Evolutionary conservation across 2,888 invertebrate genomes (phyloP), one percentile per base, ranked within the genome.

Genomic region (Trissolcus brochymenae): DNA sequence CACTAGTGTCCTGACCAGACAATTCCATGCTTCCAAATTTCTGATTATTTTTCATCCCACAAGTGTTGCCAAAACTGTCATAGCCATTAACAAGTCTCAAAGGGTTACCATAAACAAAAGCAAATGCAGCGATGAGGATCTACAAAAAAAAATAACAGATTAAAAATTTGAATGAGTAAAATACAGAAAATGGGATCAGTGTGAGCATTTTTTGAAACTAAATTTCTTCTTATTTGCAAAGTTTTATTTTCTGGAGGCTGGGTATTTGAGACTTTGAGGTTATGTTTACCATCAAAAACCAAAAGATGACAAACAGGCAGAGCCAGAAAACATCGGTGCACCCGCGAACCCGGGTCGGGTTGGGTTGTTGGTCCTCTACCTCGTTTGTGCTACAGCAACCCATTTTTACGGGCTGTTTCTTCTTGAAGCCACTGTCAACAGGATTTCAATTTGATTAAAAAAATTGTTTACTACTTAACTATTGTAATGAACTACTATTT

Each of bases 1-100:
- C 93, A 25, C 92, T 91, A 49, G 95, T 96, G 86, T 95, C 94
- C 83, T 94, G 91, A 11, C 97, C 98, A 19, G 97, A 95, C 56
- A 95, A 88, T 3, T 94, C 93, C 84, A 94, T 92, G 80, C 93
- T 92, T 7, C 93, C 93, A 76, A 95, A 92, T 80, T 92, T 93
- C 81, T 93, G 93, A 89, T 97, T 98, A 80, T 90, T 91, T 83
- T 93, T 93, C 21, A 95, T 93, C 14, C 98, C 98, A 89, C 98
- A 98, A 40, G 96, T 96, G 87, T 98, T 98, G 7, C 97, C 97
- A 90, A 96, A 98, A 67, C 96, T 96, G 88, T 98, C 97, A 89
- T 95, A 96, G 16, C 97, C 97, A 91, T 96, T 96, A 77, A 96
- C 94, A 50, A 97, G 92, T 79, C 96, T 92, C 83, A 94, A 89